phyloP scores from a whole-genome alignment of 53 echinoderm and acorn worm genomes.

The Crossaster papposus region DNA sequence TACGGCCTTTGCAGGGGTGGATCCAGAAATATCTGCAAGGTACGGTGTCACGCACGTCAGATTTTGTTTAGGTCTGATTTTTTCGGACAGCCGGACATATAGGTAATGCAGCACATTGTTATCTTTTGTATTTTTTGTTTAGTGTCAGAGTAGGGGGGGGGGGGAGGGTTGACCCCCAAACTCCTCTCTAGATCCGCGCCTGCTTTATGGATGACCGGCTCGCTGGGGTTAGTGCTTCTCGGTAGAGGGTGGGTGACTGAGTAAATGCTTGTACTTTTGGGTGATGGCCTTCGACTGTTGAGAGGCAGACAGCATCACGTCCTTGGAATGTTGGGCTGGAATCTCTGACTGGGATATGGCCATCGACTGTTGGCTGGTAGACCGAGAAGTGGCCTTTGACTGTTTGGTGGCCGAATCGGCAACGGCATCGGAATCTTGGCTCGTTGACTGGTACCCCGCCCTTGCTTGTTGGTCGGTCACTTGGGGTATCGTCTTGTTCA shows the following conservation, averaged over 20 bases:
- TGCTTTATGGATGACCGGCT: neutral
- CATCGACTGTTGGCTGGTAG: neutral
- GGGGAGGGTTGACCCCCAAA: too few relatives aligned
- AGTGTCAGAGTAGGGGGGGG: too few relatives aligned
- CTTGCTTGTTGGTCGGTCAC: neutral
- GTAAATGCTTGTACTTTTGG: neutral
- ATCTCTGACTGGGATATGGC: neutral
- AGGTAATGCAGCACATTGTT: too few relatives aligned
- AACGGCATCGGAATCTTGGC: neutral
- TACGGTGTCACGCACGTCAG: too few relatives aligned
- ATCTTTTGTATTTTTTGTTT: too few relatives aligned
- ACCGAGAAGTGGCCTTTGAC: neutral
- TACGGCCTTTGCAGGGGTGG: neutral
- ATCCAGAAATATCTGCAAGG: neutral
- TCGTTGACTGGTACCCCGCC: neutral
- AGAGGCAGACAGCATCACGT: neutral
- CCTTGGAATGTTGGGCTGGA: neutral
- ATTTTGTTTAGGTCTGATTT: too few relatives aligned
- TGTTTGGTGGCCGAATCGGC: neutral
- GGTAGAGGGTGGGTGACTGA: neutral
- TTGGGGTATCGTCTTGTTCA: neutral
- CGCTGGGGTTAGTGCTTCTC: neutral
- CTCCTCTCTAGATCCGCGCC: too few relatives aligned
- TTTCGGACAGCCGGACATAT: too few relatives aligned
- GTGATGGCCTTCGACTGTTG: neutral